Base-by-base conservation (phyloP, 2,888 invertebrate genomes). In the Sylvicola cinctus region DNA sequence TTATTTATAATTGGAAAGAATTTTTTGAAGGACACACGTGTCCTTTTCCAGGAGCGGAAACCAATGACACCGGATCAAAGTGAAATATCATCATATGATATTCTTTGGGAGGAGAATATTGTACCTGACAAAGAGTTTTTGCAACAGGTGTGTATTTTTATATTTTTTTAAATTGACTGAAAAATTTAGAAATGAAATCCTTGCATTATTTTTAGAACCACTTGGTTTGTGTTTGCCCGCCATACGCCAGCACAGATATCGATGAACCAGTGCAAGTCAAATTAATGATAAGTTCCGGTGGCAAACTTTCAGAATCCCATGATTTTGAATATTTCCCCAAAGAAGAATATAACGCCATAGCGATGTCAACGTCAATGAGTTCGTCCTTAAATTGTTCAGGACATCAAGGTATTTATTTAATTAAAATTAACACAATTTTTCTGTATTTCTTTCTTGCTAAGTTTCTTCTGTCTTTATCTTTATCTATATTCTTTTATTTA, bases 1-100 rank as follows among this genome's bases (percentile, higher is more conserved):
- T 61, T 88, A 33, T 87, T 85, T 56, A 74, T 88, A 29, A 68
- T 88, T 39, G 88, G 88, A 25, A 88, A 88, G 60, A 88, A 88
- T 58, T 88, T 88, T 55, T 66, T 85, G 31, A 88, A 88, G 60
- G 88, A 88, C 58, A 84, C 85, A 5, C 69, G 75, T 43, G 77
- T 88, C 11, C 69, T 80, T 41, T 85, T 88, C 61, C 70, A 75
- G 46, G 60, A 67, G 44, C 57, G 44, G 23, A 49, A 49, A 20
- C 35, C 30, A 32, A 44, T 43, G 29, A 30, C 47, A 16, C 45
- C 47, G 3, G 58, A 51, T 45, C 46, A 60, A 49, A 13, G 49
- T 47, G 41, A 40, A 49, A 47, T 65, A 38, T 63, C 67, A 41
- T 63, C 70, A 42, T 58, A 64, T 39, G 58, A 65, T 49, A 52